A percentile compares a stretch with the other conserved stretches of the same genome.
Conservation (phyloP, 2,888 invertebrate species). For the Volucella inanis region DNA sequence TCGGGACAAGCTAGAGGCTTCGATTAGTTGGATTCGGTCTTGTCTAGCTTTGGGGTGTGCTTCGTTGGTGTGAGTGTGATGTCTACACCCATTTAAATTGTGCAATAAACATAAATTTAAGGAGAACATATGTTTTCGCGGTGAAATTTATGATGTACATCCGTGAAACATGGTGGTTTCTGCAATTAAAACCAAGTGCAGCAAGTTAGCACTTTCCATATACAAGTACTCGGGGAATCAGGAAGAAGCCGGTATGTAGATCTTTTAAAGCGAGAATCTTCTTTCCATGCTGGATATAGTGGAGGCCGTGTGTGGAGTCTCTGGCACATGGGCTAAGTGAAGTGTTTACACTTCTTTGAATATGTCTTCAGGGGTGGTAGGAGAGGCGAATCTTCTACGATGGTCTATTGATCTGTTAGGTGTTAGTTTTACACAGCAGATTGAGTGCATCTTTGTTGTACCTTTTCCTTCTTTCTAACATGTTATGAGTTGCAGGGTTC, state of each 20-base stretch:
- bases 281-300: conserved; percentile 11
- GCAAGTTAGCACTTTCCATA: not conserved
- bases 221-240: conserved; percentile 12
- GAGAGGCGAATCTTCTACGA: not conserved
- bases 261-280: conserved; percentile 35
- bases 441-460: not conserved
- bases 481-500: too few species aligned
- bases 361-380: not conserved
- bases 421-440: conserved; percentile 33
- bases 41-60: conserved; percentile 9
- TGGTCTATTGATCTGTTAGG: not conserved
- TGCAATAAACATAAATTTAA: conserved; percentile 73
- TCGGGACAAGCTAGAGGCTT: conserved; percentile 28
- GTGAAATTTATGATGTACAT: conserved; percentile 75
- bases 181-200: conserved; percentile 71
- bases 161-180: conserved; percentile 71
- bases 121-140: conserved; percentile 72
- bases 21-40: conserved; percentile 52
- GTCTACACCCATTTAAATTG: conserved; percentile 73
- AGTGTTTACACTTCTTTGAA: conserved; percentile 48
- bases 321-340: conserved; percentile 23
- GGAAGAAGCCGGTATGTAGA: conserved; percentile 15
- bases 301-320: not conserved
- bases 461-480: too few species aligned
- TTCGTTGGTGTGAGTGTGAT: conserved; percentile 35